Evolutionary conservation across 2,113 vertebrate species (phyloP).

Genomic region (Zingel zingel): DNA sequence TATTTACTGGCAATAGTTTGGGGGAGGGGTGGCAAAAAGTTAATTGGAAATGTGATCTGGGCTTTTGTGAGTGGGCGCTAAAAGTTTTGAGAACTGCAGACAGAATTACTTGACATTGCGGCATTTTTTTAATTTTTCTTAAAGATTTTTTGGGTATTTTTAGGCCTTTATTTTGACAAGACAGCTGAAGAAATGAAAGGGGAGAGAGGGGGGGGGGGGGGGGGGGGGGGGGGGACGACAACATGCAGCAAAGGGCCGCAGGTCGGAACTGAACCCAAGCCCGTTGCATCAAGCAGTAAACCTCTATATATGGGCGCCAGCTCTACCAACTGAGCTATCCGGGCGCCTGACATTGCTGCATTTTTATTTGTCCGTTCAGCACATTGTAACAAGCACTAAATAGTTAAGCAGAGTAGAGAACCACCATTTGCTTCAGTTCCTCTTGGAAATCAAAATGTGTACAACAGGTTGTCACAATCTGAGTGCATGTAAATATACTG

Average conservation of each 20-base stretch:
- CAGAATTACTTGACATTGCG: neutral
- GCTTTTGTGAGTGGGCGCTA: constrained; percentile 18
- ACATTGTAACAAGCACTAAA: neutral
- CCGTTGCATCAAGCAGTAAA: too few species aligned
- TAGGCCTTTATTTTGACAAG: too few species aligned
- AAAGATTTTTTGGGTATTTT: too few species aligned
- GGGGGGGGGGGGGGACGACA: too few species aligned
- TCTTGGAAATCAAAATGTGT: neutral
- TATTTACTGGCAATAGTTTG: constrained; percentile 73
- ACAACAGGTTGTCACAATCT: neutral
- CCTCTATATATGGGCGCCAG: too few species aligned
- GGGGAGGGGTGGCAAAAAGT: constrained; percentile 22
- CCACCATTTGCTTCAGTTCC: too few species aligned
- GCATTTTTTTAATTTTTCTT: neutral
- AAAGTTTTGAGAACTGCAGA: neutral
- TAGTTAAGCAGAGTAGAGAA: neutral
- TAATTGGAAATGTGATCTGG: constrained; percentile 44
- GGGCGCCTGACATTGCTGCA: neutral
- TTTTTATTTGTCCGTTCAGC: neutral
- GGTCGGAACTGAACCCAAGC: too few species aligned
- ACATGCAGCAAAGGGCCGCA: too few species aligned
- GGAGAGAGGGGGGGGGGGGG: too few species aligned
- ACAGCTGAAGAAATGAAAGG: too few species aligned
- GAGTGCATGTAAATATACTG: neutral
- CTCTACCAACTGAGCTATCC: too few species aligned